Conservation (phyloP, 2,797 vertebrate species). For the Pangasius krempfi region DNA sequence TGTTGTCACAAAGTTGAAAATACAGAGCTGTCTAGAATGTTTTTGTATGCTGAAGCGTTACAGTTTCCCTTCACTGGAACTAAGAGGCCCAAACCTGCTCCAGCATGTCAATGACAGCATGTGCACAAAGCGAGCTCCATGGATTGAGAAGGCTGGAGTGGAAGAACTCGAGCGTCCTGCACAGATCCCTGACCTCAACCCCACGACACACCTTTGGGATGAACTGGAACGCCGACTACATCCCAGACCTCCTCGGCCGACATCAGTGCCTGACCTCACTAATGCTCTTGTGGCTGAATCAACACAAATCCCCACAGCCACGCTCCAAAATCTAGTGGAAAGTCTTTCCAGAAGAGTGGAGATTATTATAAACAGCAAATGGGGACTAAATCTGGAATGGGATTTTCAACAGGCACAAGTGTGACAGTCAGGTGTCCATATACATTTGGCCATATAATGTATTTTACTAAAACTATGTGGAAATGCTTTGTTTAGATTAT, state of each 20-base stretch:
- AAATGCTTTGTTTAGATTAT: too few relatives aligned
- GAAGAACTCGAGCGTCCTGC: neutral
- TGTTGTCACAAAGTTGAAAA: neutral
- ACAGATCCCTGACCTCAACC: neutral
- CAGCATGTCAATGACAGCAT: neutral
- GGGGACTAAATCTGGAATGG: too few relatives aligned
- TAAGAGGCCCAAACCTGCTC: neutral
- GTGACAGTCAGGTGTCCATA: too few relatives aligned
- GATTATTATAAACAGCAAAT: too few relatives aligned
- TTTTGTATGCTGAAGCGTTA: neutral
- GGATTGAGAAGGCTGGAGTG: neutral
- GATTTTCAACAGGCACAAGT: too few relatives aligned
- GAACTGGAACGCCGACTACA: neutral
- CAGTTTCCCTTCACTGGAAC: neutral
- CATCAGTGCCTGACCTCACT: neutral
- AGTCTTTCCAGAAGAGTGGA: neutral
- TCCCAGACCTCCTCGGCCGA: neutral
- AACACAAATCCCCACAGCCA: neutral
- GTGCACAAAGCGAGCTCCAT: neutral
- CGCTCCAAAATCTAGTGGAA: neutral
- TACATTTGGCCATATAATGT: too few relatives aligned
- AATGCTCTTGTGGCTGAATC: neutral
- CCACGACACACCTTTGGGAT: neutral
- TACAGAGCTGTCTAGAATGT: neutral
- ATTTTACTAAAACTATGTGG: too few relatives aligned